Evolutionary conservation across 2,113 vertebrate species (phyloP), one percentile per base, ranked within the genome.

Genomic region (Oryzias woworae): DNA sequence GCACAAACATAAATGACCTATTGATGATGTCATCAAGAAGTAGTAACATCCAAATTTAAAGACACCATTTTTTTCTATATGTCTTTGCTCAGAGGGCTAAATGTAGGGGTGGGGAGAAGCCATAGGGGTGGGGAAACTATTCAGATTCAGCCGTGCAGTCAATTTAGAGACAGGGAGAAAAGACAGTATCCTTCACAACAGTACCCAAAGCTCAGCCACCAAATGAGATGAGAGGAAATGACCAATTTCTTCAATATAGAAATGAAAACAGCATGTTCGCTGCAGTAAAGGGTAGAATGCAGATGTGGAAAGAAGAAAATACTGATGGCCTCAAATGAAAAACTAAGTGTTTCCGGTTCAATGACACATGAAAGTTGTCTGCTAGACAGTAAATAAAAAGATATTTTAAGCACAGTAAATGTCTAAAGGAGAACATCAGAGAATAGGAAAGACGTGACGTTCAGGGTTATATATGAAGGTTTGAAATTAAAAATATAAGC

Each of bases 151-250:
- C 26, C 61, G 75, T 71, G 17, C 54, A 4, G 84, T 91, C 69
- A 41, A 80, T 83, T 90, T 91, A 86, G 87, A 64, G 80, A 91
- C 80, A 59, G 43, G 73, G 63, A 63, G 76, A 68, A 52, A 68
- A 73, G 75, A 86, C 70, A 75, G 62, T 77, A 84, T 5, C 5
- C 26, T 71, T 82, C 68, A 60, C 75, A 81, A 78, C 70, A 12
- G 75, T 75, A 81, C 73, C 60, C 28, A 67, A 68, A 43, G 58
- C 18, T 58, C 70, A 82, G 65, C 58, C 55, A 68, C 18, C 82
- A 78, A 80, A 86, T 77, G 83, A 71, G 74, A 69, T 77, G 69
- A 83, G 83, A 90, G 85, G 89, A 82, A 88, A 85, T 75, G 71
- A 64, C 46, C 68, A 69, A 83, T 90, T 73, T 87, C 81, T 85